Conservation (phyloP, 2,888 invertebrate species). For the Halocaridina rubra region DNA sequence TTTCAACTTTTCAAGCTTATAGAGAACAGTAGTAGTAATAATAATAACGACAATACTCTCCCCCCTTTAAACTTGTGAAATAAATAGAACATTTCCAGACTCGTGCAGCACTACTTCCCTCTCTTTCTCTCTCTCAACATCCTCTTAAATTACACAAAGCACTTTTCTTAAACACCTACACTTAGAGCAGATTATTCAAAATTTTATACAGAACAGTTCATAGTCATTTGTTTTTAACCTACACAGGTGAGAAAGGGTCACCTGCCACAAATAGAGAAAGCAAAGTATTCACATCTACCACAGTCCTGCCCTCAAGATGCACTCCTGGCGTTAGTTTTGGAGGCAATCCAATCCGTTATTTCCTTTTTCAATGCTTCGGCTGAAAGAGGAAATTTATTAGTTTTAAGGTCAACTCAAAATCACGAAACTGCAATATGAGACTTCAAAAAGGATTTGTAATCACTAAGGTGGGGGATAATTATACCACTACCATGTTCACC, state of each 20-base stretch:
- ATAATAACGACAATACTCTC: too few relatives aligned
- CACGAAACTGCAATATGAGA: neutral
- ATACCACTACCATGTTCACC: neutral
- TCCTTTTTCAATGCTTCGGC: slow-evolving; percentile 86
- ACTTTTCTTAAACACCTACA: slow-evolving; percentile 15
- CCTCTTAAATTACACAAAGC: too few relatives aligned
- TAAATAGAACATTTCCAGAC: too few relatives aligned
- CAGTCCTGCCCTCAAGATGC: slow-evolving; percentile 50
- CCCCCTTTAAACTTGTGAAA: too few relatives aligned
- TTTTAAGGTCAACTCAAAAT: neutral
- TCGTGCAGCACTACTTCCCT: too few relatives aligned
- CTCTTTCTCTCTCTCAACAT: too few relatives aligned
- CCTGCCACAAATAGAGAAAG: neutral
- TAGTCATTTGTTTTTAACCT: neutral
- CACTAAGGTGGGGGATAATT: too few relatives aligned
- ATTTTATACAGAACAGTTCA: neutral
- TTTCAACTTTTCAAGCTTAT: too few relatives aligned
- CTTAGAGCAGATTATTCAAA: neutral
- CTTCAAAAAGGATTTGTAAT: too few relatives aligned
- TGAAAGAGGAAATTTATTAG: slow-evolving; percentile 69
- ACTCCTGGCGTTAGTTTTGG: slow-evolving; percentile 43
- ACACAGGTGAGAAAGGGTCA: neutral
- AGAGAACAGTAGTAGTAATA: too few relatives aligned
- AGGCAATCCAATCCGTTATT: slow-evolving; percentile 81
- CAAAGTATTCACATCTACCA: slow-evolving; percentile 18